These are phyloP conservation scores for Dryadula phaetusa DNA, from an alignment of 2,888 invertebrate species.

Conservation along the genomic window DNA sequence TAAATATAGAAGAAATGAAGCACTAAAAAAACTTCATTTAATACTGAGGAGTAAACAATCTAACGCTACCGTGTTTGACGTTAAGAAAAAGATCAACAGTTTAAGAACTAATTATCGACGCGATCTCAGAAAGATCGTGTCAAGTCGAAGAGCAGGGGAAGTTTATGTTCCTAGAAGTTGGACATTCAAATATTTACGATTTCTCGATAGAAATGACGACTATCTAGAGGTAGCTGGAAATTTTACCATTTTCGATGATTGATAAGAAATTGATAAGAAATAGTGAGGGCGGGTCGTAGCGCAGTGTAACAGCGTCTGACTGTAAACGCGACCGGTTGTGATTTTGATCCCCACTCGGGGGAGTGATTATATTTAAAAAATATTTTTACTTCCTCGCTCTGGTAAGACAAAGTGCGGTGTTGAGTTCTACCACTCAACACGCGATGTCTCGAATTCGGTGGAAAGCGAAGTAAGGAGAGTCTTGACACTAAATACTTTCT, in stretches of 20 bases:
- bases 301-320: too few relatives aligned
- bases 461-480: too few relatives aligned
- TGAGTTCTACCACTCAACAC: too few relatives aligned
- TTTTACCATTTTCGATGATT: not conserved
- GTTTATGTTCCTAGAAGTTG: conserved; percentile 37
- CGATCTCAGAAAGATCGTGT: conserved; percentile 34
- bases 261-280: too few relatives aligned
- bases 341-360: too few relatives aligned
- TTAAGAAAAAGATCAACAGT: conserved; percentile 45
- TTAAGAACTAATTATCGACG: conserved; percentile 45
- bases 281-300: too few relatives aligned
- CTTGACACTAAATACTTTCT: too few relatives aligned
- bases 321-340: too few relatives aligned
- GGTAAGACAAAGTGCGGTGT: too few relatives aligned
- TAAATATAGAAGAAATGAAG: conserved; percentile 35
- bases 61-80: conserved; percentile 40
- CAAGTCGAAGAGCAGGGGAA: conserved; percentile 4
- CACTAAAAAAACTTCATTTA: conserved; percentile 34
- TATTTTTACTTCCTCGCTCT: too few relatives aligned
- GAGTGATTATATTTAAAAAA: too few relatives aligned
- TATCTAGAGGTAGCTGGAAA: conserved; percentile 2
- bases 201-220: conserved; percentile 35
- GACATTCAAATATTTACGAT: conserved; percentile 39
- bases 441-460: too few relatives aligned
- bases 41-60: conserved; percentile 35